Percentiles rank a stretch among this genome's conserved stretches.
These are phyloP conservation scores for Nebria ingens DNA, from an alignment of 1,140 invertebrate genomes.

Conservation along the genomic window DNA sequence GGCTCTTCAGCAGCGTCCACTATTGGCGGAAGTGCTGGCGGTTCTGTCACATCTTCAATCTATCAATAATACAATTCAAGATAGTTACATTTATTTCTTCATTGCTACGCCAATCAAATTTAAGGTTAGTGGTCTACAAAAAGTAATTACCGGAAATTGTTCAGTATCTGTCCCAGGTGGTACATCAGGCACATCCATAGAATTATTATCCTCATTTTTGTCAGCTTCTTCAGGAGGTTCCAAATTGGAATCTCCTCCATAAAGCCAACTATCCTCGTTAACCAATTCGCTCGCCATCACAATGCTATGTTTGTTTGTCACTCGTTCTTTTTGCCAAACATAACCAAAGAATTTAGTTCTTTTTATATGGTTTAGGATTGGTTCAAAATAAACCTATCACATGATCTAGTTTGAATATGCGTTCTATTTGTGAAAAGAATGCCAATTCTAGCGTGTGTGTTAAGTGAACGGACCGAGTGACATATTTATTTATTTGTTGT, in stretches of 20 bases:
- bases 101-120: not conserved
- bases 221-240: conserved; percentile 27
- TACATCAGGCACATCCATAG: conserved; percentile 18
- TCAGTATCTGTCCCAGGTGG: conserved; percentile 7
- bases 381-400: too few relatives aligned
- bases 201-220: conserved; percentile 30
- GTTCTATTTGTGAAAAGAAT: too few relatives aligned
- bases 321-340: too few relatives aligned
- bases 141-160: not conserved
- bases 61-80: not conserved
- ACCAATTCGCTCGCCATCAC: conserved; percentile 44
- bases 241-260: conserved; percentile 40
- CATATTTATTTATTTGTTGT: not conserved
- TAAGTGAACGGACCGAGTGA: too few relatives aligned
- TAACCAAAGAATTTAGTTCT: too few relatives aligned
- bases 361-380: too few relatives aligned
- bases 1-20: too few relatives aligned
- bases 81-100: not conserved
- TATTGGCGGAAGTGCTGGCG: not conserved
- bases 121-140: not conserved
- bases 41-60: not conserved
- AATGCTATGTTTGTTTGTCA: not conserved
- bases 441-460: too few relatives aligned
- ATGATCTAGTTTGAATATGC: too few relatives aligned
- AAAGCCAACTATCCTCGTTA: conserved; percentile 56